These are phyloP conservation scores for Otolemur garnettii DNA, from an alignment of 2,113 vertebrate genomes.

Conservation along the genomic window DNA sequence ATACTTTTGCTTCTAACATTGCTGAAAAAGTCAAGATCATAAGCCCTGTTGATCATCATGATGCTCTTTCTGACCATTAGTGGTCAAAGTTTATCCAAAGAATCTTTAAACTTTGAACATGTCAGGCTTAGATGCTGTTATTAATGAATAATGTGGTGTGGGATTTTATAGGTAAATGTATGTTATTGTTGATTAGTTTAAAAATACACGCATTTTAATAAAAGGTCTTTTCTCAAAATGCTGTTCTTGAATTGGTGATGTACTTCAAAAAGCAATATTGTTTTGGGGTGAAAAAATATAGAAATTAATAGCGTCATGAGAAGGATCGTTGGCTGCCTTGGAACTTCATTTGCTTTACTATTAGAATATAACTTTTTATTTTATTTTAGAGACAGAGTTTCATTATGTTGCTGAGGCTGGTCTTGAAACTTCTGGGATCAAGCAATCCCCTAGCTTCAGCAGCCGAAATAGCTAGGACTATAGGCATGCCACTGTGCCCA, in stretches of 20 bases:
- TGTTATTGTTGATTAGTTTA: background rate
- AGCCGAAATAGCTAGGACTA: no score
- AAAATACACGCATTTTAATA: constrained; percentile 19
- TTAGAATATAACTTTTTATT: background rate
- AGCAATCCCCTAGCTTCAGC: no score
- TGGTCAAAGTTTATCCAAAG: background rate
- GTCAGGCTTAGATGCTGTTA: background rate
- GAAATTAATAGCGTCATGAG: background rate
- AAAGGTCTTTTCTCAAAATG: background rate
- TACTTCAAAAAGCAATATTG: background rate
- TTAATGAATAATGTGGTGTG: background rate
- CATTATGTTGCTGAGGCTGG: no score
- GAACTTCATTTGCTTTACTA: background rate
- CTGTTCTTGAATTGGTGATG: background rate
- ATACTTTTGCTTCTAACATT: background rate
- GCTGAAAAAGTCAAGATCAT: background rate
- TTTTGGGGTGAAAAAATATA: background rate
- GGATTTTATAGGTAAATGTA: background rate
- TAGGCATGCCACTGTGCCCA: no score
- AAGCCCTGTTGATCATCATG: background rate
- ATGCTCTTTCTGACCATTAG: background rate
- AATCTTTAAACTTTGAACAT: background rate
- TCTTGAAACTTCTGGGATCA: no score
- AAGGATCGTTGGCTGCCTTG: background rate
- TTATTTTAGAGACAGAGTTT: background rate